Evolutionary conservation across 2,113 vertebrate species (phyloP).

Genomic region (Orycteropus afer): DNA sequence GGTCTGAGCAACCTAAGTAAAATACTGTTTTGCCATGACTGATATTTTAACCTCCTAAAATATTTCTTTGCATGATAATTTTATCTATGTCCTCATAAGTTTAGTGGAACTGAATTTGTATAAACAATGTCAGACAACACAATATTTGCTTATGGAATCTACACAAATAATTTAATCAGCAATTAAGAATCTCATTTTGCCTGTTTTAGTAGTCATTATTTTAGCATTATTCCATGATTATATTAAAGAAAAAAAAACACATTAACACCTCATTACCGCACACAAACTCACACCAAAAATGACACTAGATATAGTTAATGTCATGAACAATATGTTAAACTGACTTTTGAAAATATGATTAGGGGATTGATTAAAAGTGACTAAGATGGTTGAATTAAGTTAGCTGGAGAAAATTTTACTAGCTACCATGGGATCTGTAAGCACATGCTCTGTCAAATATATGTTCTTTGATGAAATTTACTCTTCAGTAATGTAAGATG

Average conservation of each 20-base stretch:
- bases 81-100: slow-evolving; percentile 78
- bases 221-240: slow-evolving; percentile 84
- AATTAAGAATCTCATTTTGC: slow-evolving; percentile 83
- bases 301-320: slow-evolving; percentile 77
- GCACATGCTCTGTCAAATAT: neutral
- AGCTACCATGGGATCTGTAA: slow-evolving; percentile 16
- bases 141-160: slow-evolving; percentile 83
- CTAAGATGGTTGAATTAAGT: slow-evolving; percentile 56
- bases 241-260: slow-evolving; percentile 83
- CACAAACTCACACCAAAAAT: slow-evolving; percentile 76
- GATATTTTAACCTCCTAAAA: slow-evolving; percentile 69
- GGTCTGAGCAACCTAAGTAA: neutral
- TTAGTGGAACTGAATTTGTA: slow-evolving; percentile 76
- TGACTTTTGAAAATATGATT: slow-evolving; percentile 79
- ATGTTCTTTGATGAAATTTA: neutral
- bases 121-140: slow-evolving; percentile 79
- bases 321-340: slow-evolving; percentile 67
- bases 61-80: slow-evolving; percentile 68
- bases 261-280: slow-evolving; percentile 81
- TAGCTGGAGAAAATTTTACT: slow-evolving; percentile 52
- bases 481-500: neutral
- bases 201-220: slow-evolving; percentile 85
- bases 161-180: slow-evolving; percentile 83
- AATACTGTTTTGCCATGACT: slow-evolving; percentile 16
- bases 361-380: slow-evolving; percentile 80